Evolutionary conservation across 2,888 invertebrate species (phyloP), one percentile per base, ranked within the genome.

Genomic region (Dynastes grantii): DNA sequence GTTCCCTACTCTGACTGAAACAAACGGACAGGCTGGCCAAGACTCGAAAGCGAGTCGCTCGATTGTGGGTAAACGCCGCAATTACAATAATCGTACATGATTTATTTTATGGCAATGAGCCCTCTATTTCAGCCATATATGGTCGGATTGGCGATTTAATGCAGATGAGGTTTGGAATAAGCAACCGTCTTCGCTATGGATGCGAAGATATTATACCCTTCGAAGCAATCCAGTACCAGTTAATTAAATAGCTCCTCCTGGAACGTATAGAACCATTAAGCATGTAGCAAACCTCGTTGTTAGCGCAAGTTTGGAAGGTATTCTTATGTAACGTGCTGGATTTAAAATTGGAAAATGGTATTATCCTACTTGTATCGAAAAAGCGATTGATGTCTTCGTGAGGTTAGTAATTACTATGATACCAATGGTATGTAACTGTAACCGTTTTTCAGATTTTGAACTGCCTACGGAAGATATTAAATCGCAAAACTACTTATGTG

Each of bases 71-170:
- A 79, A 79, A 76, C 40, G 55, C 79, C 37, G 71, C 76, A 76
- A 79, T 79, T 79, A 78, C 73, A 75, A 70, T 79, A 79, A 79
- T 76, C 79, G 76, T 67, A 79, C 79, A 76, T 79, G 76, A 79
- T 79, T 79, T 79, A 79, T 79, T 64, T 68, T 75, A 75, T 45
- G 73, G 45, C 58, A n/a, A 22, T 49, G 61, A 63, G 40, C 61
- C 61, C 61, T 71, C 55, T 75, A 75, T 75, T 75, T 75, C 73
- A 61, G 13, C 73, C 73, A 49, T 61, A 75, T 75, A 75, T 61
- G 73, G 73, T 29, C 40, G 63, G 61, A 61, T 75, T 45, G 73
- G 61, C 73, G 73, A 75, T 61, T 75, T 75, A 75, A 61, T 75
- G 61, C 61, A 75, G 73, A 61, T 75, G 73, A 61, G 61, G 58